Evolutionary conservation across 1,140 invertebrate genomes (phyloP), one percentile per base, ranked within the genome.

Genomic region (Nasonia vitripennis): DNA sequence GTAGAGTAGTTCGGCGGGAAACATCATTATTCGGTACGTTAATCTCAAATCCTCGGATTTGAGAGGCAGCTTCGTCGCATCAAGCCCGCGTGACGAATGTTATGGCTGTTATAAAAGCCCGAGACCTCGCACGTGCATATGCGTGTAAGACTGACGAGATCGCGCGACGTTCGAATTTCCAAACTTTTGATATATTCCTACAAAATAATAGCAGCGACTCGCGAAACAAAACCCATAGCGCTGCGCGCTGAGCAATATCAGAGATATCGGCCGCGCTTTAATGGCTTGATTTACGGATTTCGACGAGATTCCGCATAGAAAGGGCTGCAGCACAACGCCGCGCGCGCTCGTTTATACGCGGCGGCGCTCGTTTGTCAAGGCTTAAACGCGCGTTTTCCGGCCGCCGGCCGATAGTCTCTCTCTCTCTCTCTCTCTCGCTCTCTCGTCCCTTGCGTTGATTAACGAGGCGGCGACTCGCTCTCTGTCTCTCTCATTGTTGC

Each of bases 401-500:
- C 41, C 41, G 81, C 78, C 27, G 45, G 11, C 23, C 77, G 48
- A 62, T 78, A 55, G 51, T 31, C 68, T 27, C 68, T 27, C 68
- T 34, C 62, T 68, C 31, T 14, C 55, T 34, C 34, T 34, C 68
- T 71, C 34, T 17, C 62, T 41, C 67, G 41, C 71, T 34, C 34
- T 37, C 62, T 41, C 67, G 23, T 68, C 79, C 55, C 71, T 55
- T 17, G 45, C 70, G 51, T 70, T 84, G 74, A 84, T 84, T 78
- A 84, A 84, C 82, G 82, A 78, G 74, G 37, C n/a, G 75, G 6
- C 55, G 55, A 62, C 23, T 27, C 68, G 11, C 68, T 41, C 67
- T 68, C 71, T 34, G 51, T 34, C 71, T 12, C 71, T 86, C 87
- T 87, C 89, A 91, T 91, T 91, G 90, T 91, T 89, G 90, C 88